Conservation (phyloP, 2,888 invertebrate species). For the Achlya flavicornis region DNA sequence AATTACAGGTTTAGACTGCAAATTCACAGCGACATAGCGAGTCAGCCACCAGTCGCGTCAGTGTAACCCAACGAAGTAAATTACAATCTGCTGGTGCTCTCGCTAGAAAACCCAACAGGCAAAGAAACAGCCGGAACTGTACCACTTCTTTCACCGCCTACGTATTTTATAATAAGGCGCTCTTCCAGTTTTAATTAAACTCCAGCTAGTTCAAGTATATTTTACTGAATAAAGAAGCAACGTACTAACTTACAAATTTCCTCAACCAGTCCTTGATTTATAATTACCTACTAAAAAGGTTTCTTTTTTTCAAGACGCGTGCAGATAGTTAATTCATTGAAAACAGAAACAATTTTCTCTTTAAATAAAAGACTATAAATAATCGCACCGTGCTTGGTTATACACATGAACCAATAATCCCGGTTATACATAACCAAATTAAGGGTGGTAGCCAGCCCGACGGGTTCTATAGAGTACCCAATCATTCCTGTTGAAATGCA, state of each 20-base stretch:
- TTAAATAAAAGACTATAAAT: too few relatives aligned
- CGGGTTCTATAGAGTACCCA: too few relatives aligned
- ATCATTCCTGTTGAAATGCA: too few relatives aligned
- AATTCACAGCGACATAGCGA: neutral
- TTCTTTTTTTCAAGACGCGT: neutral
- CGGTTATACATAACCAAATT: too few relatives aligned
- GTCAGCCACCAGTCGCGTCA: neutral
- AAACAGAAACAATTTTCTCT: neutral
- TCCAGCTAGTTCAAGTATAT: slow-evolving; percentile 53
- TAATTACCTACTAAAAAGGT: neutral
- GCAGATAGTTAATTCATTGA: slow-evolving; percentile 15
- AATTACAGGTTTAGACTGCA: neutral
- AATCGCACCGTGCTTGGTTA: too few relatives aligned
- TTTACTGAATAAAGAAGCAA: slow-evolving; percentile 49
- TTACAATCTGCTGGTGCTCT: slow-evolving; percentile 18
- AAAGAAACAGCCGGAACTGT: slow-evolving; percentile 43
- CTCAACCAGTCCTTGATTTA: slow-evolving; percentile 1
- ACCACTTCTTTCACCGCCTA: slow-evolving; percentile 40
- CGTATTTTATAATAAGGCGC: slow-evolving; percentile 55
- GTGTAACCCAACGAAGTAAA: slow-evolving; percentile 13
- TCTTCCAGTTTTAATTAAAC: slow-evolving; percentile 72
- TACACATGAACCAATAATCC: too few relatives aligned
- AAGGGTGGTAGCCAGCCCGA: too few relatives aligned
- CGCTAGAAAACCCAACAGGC: slow-evolving; percentile 16
- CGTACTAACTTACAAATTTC: slow-evolving; percentile 30